A percentile compares a stretch with the other conserved stretches of the same genome.
phyloP scores from a whole-genome alignment of 2,888 invertebrate species.

The Eueremaeus valkanovi region DNA sequence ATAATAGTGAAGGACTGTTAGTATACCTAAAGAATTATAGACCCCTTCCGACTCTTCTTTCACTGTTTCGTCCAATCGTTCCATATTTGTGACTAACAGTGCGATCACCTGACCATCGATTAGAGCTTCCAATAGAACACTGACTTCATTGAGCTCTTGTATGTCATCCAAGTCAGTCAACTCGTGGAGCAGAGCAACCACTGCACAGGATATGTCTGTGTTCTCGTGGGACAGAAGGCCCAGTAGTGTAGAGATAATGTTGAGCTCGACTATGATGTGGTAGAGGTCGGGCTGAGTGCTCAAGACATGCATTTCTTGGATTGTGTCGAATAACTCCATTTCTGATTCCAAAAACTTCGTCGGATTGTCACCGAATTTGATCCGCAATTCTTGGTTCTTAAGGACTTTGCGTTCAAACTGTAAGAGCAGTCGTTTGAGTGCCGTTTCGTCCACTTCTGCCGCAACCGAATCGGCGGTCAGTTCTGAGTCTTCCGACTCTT shows the following conservation, averaged over 20 bases:
- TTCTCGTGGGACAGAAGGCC: conserved; percentile 94
- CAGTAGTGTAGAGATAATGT: conserved; percentile 81
- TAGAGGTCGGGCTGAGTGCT: conserved; percentile 95
- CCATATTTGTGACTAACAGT: conserved; percentile 62
- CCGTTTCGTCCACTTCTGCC: conserved; percentile 69
- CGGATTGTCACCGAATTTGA: conserved; percentile 93
- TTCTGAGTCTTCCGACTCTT: neutral
- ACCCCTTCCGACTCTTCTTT: conserved; percentile 95
- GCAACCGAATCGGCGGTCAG: neutral
- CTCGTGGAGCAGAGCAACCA: conserved; percentile 72
- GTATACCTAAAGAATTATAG: conserved; percentile 77
- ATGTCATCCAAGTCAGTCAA: conserved; percentile 93
- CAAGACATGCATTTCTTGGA: conserved; percentile 84
- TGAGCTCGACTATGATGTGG: conserved; percentile 79
- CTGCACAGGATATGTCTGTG: conserved; percentile 73
- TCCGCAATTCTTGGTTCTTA: conserved; percentile 94
- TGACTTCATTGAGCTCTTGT: conserved; percentile 85
- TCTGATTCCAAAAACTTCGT: conserved; percentile 98
- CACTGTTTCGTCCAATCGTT: conserved; percentile 83
- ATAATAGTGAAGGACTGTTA: neutral
- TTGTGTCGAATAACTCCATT: conserved; percentile 79
- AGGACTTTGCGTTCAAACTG: conserved; percentile 90
- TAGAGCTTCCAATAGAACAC: conserved; percentile 77
- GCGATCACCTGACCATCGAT: conserved; percentile 85
- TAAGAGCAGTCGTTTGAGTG: conserved; percentile 79